Base-by-base conservation (phyloP, 2,797 vertebrate genomes). In the Typhlichthys subterraneus region DNA sequence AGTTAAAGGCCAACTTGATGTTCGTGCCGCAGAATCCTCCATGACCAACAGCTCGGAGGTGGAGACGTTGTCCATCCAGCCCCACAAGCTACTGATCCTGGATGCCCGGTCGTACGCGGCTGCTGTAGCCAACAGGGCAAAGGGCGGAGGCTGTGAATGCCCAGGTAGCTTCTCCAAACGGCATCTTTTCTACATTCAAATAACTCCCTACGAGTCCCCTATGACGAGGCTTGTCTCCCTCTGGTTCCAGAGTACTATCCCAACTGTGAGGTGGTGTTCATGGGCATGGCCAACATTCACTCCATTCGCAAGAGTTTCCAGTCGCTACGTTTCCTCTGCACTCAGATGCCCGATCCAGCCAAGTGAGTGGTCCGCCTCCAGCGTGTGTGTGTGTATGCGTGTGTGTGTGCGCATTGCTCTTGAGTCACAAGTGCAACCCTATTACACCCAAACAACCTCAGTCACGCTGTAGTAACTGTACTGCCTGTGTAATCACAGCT, bases 231-330 rank as follows among this genome's bases (percentile, higher is more conserved):
- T 59, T 61, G 14, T 57, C 61, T 58, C 52, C 13, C 55, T 51
- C 10, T 7, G 66, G 29, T 72, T 88, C 2, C 88, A 99, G 97
- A 99, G 73, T 99, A 99, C 92, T 99, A 99, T 70, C 97, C 97
- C 0, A 99, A 99, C 92, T 99, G 97, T 80, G 97, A 99, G 89
- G 97, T 99, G n/a, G 93, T 98, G 51, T 99, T 99, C 81, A 99
- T 99, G 97, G 95, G 97, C 53, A 99, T 99, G 97, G 97, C 97
- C 77, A 99, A 99, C 90, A 99, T 99, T 82, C 97, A 99, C 87
- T 97, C 96, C 66, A 99, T 99, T 80, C 94, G 97, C 80, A 98
- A 98, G 89, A 99, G 97, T 90, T 99, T 99, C 88, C 97, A 99
- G 90, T 97, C 96, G 0, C 88, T 99, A 80, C 94, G 97, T 45